Base-by-base conservation (phyloP, 2,888 invertebrate genomes). In the Dioctria linearis region DNA sequence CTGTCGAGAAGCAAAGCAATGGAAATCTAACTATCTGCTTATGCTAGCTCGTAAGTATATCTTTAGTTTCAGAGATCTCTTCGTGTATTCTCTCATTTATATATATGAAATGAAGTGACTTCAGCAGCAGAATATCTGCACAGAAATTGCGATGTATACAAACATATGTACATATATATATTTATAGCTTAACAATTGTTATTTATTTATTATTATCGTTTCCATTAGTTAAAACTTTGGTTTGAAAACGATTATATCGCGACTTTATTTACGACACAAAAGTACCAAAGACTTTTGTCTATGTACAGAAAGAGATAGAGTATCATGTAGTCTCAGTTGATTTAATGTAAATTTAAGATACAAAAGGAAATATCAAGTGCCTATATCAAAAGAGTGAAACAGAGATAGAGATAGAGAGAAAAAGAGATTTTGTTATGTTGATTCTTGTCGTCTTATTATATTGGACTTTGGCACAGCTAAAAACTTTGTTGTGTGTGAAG, bases 221-320 rank as follows among this genome's bases (percentile, higher is more conserved):
- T 13, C 57, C 57, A 57, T 57, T 57, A 13, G 25, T 11, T 57
- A 8, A 13, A 57, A n/a, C 11, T 11, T 57, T 6, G 25, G 57
- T 6, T n/a, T 42, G 40, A 66, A 66, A 66, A 3, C 13, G 66
- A 66, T 66, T 66, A 66, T 66, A 66, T 66, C 66, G 66, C 66
- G 42, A 43, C 13, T 43, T 66, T 66, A 57, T 57, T 57, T 57
- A 57, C 57, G 57, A 57, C 11, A 9, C 11, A 11, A 6, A 51
- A 9, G 51, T 11, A 51, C 51, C 51, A 6, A 11, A 51, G 51
- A 51, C 51, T 51, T 51, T 51, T 51, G 51, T 51, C 6, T 6
- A n/a, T n/a, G 51, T 51, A 51, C 51, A 6, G 8, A 51, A 51
- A 51, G 11, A 51, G 51, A 11, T 51, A 51, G 51, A 51, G 51